Conservation (phyloP, 1,140 invertebrate species). For the Drosophila leontia region DNA sequence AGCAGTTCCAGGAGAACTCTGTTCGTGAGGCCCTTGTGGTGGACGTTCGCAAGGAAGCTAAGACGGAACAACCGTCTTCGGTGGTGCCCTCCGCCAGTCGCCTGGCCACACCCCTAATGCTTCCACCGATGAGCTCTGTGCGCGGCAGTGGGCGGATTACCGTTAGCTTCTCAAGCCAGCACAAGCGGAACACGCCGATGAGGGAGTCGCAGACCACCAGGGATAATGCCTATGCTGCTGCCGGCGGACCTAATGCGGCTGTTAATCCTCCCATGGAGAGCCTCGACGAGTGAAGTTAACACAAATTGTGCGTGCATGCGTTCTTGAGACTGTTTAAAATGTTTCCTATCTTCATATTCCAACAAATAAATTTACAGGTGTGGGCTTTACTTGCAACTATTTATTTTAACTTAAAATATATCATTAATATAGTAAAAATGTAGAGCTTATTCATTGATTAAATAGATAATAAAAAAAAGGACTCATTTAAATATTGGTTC, state of each 20-base stretch:
- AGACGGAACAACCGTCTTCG: conserved; percentile 22
- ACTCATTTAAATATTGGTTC: neutral
- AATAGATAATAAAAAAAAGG: neutral
- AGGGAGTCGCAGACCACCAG: conserved; percentile 73
- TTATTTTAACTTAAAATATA: neutral
- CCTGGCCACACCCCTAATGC: conserved; percentile 64
- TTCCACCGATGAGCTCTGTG: conserved; percentile 62
- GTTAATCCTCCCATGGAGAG: conserved; percentile 39
- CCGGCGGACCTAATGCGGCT: conserved; percentile 22
- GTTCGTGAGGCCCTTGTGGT: conserved; percentile 75
- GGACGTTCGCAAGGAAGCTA: conserved; percentile 72
- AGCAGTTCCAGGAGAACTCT: conserved; percentile 72
- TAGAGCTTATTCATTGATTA: neutral
- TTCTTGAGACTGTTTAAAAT: conserved; percentile 20
- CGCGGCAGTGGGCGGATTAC: conserved; percentile 68
- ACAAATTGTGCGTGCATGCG: conserved; percentile 12
- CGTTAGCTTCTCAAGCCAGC: conserved; percentile 65
- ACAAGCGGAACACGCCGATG: conserved; percentile 70
- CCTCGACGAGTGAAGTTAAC: conserved; percentile 17
- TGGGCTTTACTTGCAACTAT: conserved; percentile 4
- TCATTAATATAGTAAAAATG: neutral
- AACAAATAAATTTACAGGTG: conserved; percentile 31
- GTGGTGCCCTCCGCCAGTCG: conserved; percentile 20
- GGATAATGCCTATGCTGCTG: conserved; percentile 60
- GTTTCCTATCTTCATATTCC: conserved; percentile 32